Evolutionary conservation across 2,113 vertebrate species (phyloP).

Genomic region (Ifrita kowaldi): DNA sequence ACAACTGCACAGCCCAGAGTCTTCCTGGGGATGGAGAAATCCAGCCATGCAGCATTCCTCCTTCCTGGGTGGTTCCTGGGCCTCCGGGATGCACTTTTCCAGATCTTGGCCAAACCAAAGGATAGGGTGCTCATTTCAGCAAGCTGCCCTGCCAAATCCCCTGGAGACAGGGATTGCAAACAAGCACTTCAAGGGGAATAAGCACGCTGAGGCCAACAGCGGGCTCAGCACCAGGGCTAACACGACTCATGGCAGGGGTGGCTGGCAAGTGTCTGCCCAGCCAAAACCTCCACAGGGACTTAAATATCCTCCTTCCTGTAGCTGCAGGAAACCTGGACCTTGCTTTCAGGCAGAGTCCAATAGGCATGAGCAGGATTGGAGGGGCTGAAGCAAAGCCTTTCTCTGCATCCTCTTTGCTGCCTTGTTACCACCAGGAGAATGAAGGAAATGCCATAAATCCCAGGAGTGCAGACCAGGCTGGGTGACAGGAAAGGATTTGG

Average conservation of each 20-base stretch:
- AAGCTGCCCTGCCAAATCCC: background rate
- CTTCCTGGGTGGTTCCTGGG: background rate
- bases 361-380: fast-evolving
- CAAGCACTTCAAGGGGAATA: background rate
- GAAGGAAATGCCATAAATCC: background rate
- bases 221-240: background rate
- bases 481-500: background rate
- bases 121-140: background rate
- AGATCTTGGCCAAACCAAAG: background rate
- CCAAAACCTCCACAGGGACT: background rate
- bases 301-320: background rate
- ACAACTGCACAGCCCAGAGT: background rate
- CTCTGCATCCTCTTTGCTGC: background rate
- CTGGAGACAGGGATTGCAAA: background rate
- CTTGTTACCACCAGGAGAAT: fast-evolving
- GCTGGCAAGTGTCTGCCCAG: background rate
- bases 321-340: background rate
- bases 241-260: background rate
- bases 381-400: background rate
- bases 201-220: background rate
- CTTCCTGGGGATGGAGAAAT: background rate
- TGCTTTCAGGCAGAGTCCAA: background rate
- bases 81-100: slow-evolving; percentile 25
- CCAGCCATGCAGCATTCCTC: background rate
- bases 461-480: too few relatives aligned